phyloP scores from a whole-genome alignment of 1,140 invertebrate species.

The Tribolium castaneum region DNA sequence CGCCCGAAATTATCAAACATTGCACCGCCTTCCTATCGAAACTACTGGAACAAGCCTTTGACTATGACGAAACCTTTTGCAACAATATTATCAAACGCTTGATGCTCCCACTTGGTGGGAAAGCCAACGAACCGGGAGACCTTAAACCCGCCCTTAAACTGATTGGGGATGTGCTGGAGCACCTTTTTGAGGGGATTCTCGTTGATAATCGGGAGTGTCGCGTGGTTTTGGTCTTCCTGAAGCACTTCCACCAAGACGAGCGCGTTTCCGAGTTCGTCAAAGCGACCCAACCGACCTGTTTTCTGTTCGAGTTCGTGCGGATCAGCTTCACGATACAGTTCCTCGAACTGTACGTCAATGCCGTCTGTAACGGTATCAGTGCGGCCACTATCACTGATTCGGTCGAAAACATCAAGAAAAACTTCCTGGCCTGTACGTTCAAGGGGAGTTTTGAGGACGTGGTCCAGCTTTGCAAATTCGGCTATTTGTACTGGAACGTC shows the following conservation, averaged over 20 bases:
- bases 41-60: slow-evolving; percentile 60
- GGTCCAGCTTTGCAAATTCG: slow-evolving; percentile 45
- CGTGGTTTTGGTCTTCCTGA: slow-evolving; percentile 38
- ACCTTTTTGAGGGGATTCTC: slow-evolving; percentile 54
- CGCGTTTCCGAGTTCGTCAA: slow-evolving; percentile 44
- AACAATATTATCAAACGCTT: slow-evolving; percentile 38
- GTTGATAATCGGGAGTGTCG: slow-evolving; percentile 44
- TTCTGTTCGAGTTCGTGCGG: slow-evolving; percentile 47
- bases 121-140: slow-evolving; percentile 60
- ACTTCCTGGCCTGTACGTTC: not conserved
- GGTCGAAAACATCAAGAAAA: not conserved
- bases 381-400: not conserved
- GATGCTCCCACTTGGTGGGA: slow-evolving; percentile 39
- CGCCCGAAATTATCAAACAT: slow-evolving; percentile 72
- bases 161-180: slow-evolving; percentile 61
- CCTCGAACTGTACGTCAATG: slow-evolving; percentile 27
- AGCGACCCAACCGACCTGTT: slow-evolving; percentile 47
- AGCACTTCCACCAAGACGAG: slow-evolving; percentile 43
- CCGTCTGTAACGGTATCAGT: not conserved
- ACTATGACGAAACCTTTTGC: slow-evolving; percentile 44
- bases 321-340: slow-evolving; percentile 44
- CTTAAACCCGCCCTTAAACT: slow-evolving; percentile 68
- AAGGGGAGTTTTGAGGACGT: slow-evolving; percentile 11
- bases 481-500: slow-evolving; percentile 52
- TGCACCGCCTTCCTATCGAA: slow-evolving; percentile 68